Percentiles rank a stretch among this genome's conserved stretches.
phyloP scores from a whole-genome alignment of 1,140 invertebrate genomes.

The Megalonaias nervosa region DNA sequence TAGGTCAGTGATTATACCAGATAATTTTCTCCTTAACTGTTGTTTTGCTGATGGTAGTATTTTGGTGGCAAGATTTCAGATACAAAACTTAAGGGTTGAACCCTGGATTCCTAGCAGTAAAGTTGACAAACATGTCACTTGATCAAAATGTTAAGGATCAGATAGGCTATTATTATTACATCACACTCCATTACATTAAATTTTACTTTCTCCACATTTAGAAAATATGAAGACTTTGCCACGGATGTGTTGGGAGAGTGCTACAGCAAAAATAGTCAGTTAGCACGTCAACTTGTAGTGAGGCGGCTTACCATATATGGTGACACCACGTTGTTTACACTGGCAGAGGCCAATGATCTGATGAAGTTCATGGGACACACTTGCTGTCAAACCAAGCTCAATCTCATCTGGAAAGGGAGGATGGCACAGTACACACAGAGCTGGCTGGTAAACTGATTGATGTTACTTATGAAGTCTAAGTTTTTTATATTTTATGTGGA shows the following conservation, averaged over 20 bases:
- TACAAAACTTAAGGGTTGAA: no score
- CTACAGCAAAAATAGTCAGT: constrained; percentile 53
- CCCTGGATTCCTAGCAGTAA: no score
- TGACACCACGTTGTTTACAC: constrained; percentile 50
- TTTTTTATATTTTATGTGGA: no score
- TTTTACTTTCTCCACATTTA: constrained; percentile 19
- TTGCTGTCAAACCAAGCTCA: constrained; percentile 66
- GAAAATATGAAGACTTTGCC: constrained; percentile 65
- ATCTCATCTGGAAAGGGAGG: constrained; percentile 66
- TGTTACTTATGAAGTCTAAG: no score
- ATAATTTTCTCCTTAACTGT: no score
- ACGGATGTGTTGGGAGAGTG: constrained; percentile 64
- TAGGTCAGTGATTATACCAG: no score
- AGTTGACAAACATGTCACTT: no score
- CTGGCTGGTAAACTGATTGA: constrained; percentile 49
- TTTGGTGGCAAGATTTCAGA: no score
- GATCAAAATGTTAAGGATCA: no score
- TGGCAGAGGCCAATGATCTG: constrained; percentile 59
- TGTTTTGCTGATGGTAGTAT: no score
- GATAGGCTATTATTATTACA: no score
- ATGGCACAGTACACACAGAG: constrained; percentile 66
- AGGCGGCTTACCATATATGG: constrained; percentile 53
- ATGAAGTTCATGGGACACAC: constrained; percentile 69
- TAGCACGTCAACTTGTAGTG: constrained; percentile 56
- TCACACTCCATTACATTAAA: no score